Evolutionary conservation across 2,888 invertebrate species (phyloP), one percentile per base, ranked within the genome.

Genomic region (Rambutsinella grinnellia): DNA sequence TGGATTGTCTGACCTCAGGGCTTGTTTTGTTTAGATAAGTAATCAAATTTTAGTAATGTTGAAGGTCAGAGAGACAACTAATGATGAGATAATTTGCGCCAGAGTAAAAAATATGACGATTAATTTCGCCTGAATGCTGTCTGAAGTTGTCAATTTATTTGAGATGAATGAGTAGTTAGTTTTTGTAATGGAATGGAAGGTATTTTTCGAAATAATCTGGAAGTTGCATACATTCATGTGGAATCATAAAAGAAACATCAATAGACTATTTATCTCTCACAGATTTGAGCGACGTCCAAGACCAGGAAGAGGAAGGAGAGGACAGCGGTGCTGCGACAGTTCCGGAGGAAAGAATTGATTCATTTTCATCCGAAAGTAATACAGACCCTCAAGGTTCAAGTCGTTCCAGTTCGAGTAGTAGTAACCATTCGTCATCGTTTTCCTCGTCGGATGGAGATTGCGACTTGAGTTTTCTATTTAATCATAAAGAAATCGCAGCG

Each of bases 201-300:
- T 13, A 44, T 44, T 13, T n/a, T n/a, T n/a, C n/a, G n/a, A 44
- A 13, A 15, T n/a, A n/a, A n/a, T n/a, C n/a, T n/a, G n/a, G n/a
- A n/a, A n/a, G n/a, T n/a, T n/a, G n/a, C 24, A 79, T 53, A 71
- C 76, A 60, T 57, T 78, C n/a, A 44, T 82, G 78, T 54, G 74
- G 75, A 27, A 78, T 71, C 56, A 71, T 77, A 17, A 71, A 80
- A 67, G 74, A 79, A 49, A 76, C 76, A 44, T 82, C 82, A 46
- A 76, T 80, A 46, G 80, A 81, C 67, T 79, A 69, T 23, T 68
- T 79, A 49, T 80, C 79, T 54, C 66, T 80, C 21, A 79, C 81
- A 49, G 81, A 81, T 51, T 74, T 79, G 47, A 79, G 78, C 57
- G 79, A 82, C 49, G 65, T 77, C 13, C 79, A 76, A 36, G 81